Conservation (phyloP, 2,797 vertebrate genomes). For the Philypnodon macrostomus region DNA sequence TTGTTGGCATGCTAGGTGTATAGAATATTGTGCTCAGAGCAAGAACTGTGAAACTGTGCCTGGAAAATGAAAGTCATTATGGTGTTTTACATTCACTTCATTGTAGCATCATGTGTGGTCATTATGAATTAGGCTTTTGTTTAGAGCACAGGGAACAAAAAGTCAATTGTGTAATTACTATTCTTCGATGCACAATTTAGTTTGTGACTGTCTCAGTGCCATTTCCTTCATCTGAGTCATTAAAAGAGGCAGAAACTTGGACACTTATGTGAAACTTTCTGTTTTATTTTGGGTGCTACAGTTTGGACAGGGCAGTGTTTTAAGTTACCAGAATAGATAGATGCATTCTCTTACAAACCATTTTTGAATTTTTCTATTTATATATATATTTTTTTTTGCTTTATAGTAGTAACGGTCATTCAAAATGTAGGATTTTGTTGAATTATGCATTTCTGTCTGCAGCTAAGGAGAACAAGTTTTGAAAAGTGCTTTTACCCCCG, state of each 20-base stretch:
- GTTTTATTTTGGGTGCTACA: slow-evolving; percentile 33
- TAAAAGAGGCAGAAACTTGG: slow-evolving; percentile 29
- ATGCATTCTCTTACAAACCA: no score
- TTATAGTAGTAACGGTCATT: no score
- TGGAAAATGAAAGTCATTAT: slow-evolving; percentile 56
- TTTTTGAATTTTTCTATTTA: no score
- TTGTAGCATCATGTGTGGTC: slow-evolving; percentile 61
- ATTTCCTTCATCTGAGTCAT: slow-evolving; percentile 57
- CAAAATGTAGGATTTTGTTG: no score
- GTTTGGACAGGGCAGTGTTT: slow-evolving; percentile 39
- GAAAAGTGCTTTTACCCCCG: slow-evolving; percentile 10
- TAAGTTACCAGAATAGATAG: no score
- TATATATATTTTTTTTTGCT: no score
- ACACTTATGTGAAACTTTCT: slow-evolving; percentile 44
- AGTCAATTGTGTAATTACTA: slow-evolving; percentile 46
- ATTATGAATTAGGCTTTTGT: slow-evolving; percentile 48
- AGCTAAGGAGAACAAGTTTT: no score
- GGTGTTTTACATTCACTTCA: slow-evolving; percentile 57
- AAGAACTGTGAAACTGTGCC: slow-evolving; percentile 68
- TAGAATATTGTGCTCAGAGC: slow-evolving; percentile 61
- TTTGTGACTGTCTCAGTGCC: slow-evolving; percentile 67
- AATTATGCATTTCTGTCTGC: no score
- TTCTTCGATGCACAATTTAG: slow-evolving; percentile 44
- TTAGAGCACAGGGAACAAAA: slow-evolving; percentile 50
- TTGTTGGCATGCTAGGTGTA: slow-evolving; percentile 71